Percentiles rank a stretch among this genome's conserved stretches.
Conservation (phyloP, 2,888 invertebrate species). For the Acholoe squamosa region DNA sequence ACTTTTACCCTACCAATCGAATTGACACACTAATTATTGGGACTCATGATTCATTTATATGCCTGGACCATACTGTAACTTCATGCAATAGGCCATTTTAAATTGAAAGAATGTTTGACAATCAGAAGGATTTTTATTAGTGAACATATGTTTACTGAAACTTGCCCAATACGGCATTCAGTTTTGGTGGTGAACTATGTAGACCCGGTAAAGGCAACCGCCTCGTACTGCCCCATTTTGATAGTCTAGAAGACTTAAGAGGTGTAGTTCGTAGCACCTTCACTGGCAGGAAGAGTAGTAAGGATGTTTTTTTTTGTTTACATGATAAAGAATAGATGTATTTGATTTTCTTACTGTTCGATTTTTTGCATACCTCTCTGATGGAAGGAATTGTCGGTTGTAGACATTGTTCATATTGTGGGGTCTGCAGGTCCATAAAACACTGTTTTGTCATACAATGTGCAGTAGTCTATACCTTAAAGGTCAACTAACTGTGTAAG, state of each 20-base stretch:
- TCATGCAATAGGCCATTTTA: conserved; percentile 3
- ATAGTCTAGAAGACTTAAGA: not conserved
- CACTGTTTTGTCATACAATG: not conserved
- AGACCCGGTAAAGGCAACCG: not conserved
- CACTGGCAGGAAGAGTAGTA: not conserved
- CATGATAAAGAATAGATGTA: not conserved
- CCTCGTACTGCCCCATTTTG: not conserved
- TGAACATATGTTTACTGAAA: not conserved
- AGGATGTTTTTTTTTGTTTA: not conserved
- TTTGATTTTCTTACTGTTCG: not conserved
- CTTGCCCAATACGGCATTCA: not conserved
- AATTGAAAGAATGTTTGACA: not conserved
- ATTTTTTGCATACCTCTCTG: not conserved
- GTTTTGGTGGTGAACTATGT: not conserved
- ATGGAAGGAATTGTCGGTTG: not conserved
- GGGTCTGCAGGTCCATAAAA: not conserved
- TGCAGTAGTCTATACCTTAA: not conserved
- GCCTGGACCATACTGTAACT: conserved; percentile 36
- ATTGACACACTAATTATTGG: conserved; percentile 31
- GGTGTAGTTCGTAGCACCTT: not conserved
- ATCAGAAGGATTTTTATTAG: not conserved
- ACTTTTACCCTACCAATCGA: not conserved
- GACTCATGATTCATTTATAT: conserved; percentile 14
- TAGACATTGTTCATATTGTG: not conserved
- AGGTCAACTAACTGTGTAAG: not conserved